A percentile compares a stretch with the other conserved stretches of the same genome.
Conservation (phyloP, 37 sponge, comb jelly and placozoan genomes). For the Halisarca cf. caerulea region DNA sequence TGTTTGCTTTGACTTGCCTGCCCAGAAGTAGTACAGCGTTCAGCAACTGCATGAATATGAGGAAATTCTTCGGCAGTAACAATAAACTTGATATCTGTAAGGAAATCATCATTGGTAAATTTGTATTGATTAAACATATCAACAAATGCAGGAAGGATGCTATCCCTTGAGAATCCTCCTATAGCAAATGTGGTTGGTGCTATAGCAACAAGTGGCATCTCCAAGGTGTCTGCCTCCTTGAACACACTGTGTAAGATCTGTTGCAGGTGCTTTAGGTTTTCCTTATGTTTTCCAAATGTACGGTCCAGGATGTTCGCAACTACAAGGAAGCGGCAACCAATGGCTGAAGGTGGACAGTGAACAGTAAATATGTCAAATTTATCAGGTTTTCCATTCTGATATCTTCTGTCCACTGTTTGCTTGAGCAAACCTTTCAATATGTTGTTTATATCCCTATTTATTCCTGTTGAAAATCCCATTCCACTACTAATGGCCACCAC, state of each 20-base stretch:
- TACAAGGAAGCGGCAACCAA: conserved; percentile 20
- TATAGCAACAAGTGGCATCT: conserved; percentile 24
- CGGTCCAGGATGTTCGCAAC: conserved; percentile 22
- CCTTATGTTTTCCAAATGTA: conserved; percentile 5
- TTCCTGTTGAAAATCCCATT: neutral
- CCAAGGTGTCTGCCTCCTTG: conserved; percentile 33
- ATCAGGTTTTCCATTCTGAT: neutral
- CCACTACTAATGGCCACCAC: conserved; percentile 18
- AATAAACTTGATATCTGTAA: conserved; percentile 5
- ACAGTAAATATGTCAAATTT: conserved; percentile 17
- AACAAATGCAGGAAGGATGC: neutral
- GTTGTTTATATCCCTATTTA: neutral
- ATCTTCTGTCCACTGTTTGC: conserved; percentile 8
- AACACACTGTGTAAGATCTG: conserved; percentile 26
- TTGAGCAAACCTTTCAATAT: neutral
- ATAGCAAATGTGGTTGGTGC: conserved; percentile 17
- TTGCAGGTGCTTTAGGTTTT: neutral
- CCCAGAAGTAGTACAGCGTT: neutral
- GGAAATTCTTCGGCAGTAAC: neutral
- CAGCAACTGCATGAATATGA: neutral
- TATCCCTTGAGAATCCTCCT: neutral
- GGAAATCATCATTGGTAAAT: conserved; percentile 24
- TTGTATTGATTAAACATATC: neutral
- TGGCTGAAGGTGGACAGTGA: neutral
- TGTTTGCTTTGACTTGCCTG: no score